Evolutionary conservation across 53 echinoderm and acorn worm species (phyloP).

Genomic region (Echinometra lucunter): DNA sequence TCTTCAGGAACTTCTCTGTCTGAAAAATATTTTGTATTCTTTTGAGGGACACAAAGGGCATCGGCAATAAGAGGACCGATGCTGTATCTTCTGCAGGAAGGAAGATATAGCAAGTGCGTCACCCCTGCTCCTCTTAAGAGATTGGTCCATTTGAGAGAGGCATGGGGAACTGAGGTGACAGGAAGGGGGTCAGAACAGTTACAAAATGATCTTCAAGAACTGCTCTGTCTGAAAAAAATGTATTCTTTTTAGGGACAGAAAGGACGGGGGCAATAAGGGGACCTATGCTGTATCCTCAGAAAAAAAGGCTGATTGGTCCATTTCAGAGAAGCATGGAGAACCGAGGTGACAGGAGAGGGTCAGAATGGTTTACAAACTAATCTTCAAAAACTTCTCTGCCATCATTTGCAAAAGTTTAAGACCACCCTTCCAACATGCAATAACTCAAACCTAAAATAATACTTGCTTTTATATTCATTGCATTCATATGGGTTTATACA

Average conservation of each 20-base stretch:
- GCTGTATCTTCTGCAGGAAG: not conserved
- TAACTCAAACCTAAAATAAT: too few relatives aligned
- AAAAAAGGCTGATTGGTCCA: slow-evolving; percentile 78
- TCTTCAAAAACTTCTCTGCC: too few relatives aligned
- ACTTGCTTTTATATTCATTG: too few relatives aligned
- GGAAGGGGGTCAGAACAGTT: not conserved
- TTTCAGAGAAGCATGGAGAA: slow-evolving; percentile 53
- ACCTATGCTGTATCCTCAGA: slow-evolving; percentile 16
- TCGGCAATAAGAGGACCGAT: not conserved
- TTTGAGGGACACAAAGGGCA: too few relatives aligned
- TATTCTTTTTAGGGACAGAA: too few relatives aligned
- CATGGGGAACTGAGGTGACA: slow-evolving; percentile 37
- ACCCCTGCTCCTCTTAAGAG: slow-evolving; percentile 89
- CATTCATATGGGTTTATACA: too few relatives aligned
- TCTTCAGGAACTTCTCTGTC: not conserved
- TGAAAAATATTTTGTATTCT: too few relatives aligned
- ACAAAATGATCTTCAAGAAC: not conserved
- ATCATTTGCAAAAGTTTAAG: too few relatives aligned
- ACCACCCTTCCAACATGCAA: too few relatives aligned
- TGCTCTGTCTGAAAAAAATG: not conserved
- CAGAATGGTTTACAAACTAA: too few relatives aligned
- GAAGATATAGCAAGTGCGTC: slow-evolving; percentile 67
- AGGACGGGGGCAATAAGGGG: not conserved
- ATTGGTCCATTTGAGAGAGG: slow-evolving; percentile 71
- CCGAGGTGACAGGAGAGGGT: not conserved